Conservation (phyloP, 2,113 vertebrate species). For the Alces alces region DNA sequence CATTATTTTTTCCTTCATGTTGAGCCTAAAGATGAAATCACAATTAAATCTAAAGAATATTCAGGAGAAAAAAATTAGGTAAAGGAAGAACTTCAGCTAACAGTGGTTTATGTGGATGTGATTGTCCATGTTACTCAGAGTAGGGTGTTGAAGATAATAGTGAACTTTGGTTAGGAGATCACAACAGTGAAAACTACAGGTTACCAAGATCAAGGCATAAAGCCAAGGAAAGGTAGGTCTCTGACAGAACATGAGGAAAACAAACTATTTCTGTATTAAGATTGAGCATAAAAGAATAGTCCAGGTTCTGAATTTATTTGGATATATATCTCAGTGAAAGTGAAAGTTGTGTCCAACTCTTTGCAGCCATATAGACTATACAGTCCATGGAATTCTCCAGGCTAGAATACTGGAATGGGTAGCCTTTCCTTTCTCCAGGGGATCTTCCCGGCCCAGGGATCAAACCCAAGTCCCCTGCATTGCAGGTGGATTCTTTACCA, state of each 20-base stretch:
- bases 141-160: neutral
- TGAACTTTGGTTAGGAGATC: neutral
- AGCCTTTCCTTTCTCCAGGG: neutral
- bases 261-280: neutral
- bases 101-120: neutral
- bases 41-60: neutral
- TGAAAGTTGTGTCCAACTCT: neutral
- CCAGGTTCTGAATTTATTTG: neutral
- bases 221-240: neutral
- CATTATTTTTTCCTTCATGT: neutral
- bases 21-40: constrained; percentile 21
- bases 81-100: constrained; percentile 19
- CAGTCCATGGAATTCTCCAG: neutral
- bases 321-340: neutral
- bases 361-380: neutral
- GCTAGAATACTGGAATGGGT: neutral
- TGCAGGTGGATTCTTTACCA: neutral
- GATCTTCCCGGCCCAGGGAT: neutral
- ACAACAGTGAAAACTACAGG: neutral
- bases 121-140: neutral
- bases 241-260: neutral
- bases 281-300: neutral
- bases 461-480: neutral
- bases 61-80: neutral
- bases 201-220: neutral